Conservation (phyloP, 53 echinoderm and acorn worm species). For the Mesocentrotus franciscanus region DNA sequence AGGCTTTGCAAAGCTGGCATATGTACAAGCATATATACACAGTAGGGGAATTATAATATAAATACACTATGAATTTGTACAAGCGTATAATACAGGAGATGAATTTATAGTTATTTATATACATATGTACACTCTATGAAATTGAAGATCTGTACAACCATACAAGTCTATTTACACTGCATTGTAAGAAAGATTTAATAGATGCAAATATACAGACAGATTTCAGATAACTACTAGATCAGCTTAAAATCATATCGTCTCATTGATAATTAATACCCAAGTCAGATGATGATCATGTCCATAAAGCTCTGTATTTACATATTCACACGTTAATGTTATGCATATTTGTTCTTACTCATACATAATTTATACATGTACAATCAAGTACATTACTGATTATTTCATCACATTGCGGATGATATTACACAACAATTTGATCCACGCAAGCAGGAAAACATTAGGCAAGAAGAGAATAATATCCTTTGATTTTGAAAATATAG, state of each 20-base stretch:
- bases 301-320: constrained; percentile 40
- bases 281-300: not conserved
- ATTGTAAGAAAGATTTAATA: constrained; percentile 10
- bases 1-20: not conserved
- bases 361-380: not conserved
- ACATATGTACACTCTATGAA: not conserved
- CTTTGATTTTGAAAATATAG: not conserved
- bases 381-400: not conserved
- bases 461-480: not conserved
- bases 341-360: constrained; percentile 25
- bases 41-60: not conserved
- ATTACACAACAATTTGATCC: not conserved
- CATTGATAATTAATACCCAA: not conserved
- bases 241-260: not conserved
- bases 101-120: not conserved
- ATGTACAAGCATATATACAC: constrained; percentile 3
- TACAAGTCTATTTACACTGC: not conserved
- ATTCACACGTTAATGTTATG: not conserved
- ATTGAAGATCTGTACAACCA: not conserved
- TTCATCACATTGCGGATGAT: not conserved
- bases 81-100: constrained; percentile 15
- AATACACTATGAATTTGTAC: not conserved
- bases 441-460: not conserved
- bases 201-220: constrained; percentile 41
- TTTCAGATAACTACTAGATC: constrained; percentile 37